Evolutionary conservation across 2,888 invertebrate species (phyloP), one percentile per base, ranked within the genome.

Genomic region (Anticlea derivata): DNA sequence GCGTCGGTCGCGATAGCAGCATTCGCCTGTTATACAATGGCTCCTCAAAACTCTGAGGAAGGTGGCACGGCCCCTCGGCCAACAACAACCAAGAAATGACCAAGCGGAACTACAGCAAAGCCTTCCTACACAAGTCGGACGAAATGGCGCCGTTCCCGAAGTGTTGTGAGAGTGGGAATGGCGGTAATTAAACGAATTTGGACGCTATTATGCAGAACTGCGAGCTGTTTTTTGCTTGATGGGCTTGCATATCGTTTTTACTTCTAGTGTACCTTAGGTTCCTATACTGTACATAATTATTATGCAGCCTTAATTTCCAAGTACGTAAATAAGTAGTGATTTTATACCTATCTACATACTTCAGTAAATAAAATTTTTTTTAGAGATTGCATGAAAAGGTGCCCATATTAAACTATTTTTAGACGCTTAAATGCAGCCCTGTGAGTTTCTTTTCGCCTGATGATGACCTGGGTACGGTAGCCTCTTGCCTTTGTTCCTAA

Each of bases 1-100:
- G 87, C 55, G 75, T 86, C 1, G 88, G 85, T 0, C 81, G 86
- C 0, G 88, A 88, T 41, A 88, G 86, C 73, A 90, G 89, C 78
- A 73, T 89, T 48, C 80, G 86, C 0, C 76, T 89, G 0, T 61
- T 88, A 1, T 86, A 85, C 75, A 88, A 89, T 62, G 89, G 89
- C 1, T 75, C 86, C 0, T 88, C 88, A 35, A 89, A 89, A 51
- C 87, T 88, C 79, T 90, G 89, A 90, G 85, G 73, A 61, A 72
- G 81, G 81, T 60, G 59, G 41, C 63, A 58, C 63, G 80, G 80
- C 75, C 75, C 69, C 63, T 65, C 60, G 67, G 79, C 80, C 65
- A 79, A 83, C 68, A 83, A 83, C 69, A 82, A 85, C 63, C 70
- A 68, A 39, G 79, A 76, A 48, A 68, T 79, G 46, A 78, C 78